Evolutionary conservation across 2,888 invertebrate genomes (phyloP).

Genomic region (Baronia brevicornis): DNA sequence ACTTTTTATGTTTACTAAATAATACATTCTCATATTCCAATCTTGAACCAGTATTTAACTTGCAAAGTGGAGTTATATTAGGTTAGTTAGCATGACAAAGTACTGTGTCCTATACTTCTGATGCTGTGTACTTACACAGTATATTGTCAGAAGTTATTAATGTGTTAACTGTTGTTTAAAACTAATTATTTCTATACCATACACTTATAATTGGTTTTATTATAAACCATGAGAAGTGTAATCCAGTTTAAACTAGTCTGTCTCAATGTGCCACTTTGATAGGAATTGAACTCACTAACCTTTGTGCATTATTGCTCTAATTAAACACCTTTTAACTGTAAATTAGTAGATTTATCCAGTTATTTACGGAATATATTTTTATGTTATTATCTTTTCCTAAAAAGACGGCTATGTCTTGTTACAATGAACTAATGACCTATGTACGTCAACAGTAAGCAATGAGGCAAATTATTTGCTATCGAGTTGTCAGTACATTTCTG

Average conservation of each 20-base stretch:
- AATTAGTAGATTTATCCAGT: constrained; percentile 25
- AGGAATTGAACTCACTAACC: constrained; percentile 33
- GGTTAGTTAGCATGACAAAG: too few relatives aligned
- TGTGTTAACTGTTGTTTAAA: constrained; percentile 2
- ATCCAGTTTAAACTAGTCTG: constrained; percentile 18
- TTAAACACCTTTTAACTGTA: constrained; percentile 20
- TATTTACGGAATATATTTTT: constrained; percentile 16
- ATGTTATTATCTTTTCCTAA: constrained; percentile 17
- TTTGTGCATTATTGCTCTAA: constrained; percentile 17
- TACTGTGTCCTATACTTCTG: too few relatives aligned
- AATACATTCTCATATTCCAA: too few relatives aligned
- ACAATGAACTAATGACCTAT: constrained; percentile 66
- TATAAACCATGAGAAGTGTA: too few relatives aligned
- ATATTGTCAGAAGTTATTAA: too few relatives aligned
- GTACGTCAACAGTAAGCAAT: constrained; percentile 70
- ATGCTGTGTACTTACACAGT: too few relatives aligned
- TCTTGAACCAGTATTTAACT: too few relatives aligned
- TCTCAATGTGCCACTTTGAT: constrained; percentile 25
- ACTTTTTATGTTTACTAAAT: too few relatives aligned
- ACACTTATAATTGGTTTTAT: not conserved
- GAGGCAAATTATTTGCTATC: constrained; percentile 63
- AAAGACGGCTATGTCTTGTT: constrained; percentile 13
- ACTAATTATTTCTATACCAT: constrained; percentile 12
- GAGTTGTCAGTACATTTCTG: constrained; percentile 62
- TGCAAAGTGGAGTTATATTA: too few relatives aligned